Percentiles rank a stretch among this genome's conserved stretches.
phyloP scores from a whole-genome alignment of 2,888 invertebrate species.

The Mesorhabditis sp. region DNA sequence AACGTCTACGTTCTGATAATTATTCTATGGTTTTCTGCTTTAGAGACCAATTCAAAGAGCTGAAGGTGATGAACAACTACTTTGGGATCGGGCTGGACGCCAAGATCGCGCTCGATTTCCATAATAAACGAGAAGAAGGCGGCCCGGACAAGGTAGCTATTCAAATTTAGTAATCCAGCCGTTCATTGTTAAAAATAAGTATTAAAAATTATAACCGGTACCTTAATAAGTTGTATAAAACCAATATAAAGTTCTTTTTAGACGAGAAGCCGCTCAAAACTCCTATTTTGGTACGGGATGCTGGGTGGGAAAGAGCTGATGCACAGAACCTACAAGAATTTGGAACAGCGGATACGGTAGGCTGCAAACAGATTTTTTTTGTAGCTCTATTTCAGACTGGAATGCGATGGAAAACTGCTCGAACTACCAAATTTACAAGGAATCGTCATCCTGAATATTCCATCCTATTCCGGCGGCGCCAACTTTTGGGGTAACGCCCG shows the following conservation, averaged over 20 bases:
- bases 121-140: conserved; percentile 86
- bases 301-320: conserved; percentile 63
- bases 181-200: background rate
- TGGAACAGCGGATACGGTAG: conserved; percentile 83
- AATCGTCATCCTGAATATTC: conserved; percentile 92
- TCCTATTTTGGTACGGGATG: conserved; percentile 84
- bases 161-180: background rate
- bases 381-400: conserved; percentile 58
- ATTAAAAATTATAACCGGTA: background rate
- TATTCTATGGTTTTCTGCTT: conserved; percentile 10
- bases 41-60: conserved; percentile 80
- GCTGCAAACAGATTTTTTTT: no score
- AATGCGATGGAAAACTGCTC: conserved; percentile 91
- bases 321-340: conserved; percentile 87
- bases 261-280: conserved; percentile 73
- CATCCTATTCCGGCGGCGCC: conserved; percentile 95
- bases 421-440: conserved; percentile 88
- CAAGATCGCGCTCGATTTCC: conserved; percentile 92
- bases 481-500: conserved; percentile 82
- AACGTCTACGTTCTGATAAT: background rate
- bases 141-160: conserved; percentile 74
- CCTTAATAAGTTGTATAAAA: background rate
- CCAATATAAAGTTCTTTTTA: conserved; percentile 10
- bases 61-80: conserved; percentile 97
- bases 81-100: conserved; percentile 97